These are phyloP conservation scores for Myopa testacea DNA, from an alignment of 2,888 invertebrate species.

Conservation along the genomic window DNA sequence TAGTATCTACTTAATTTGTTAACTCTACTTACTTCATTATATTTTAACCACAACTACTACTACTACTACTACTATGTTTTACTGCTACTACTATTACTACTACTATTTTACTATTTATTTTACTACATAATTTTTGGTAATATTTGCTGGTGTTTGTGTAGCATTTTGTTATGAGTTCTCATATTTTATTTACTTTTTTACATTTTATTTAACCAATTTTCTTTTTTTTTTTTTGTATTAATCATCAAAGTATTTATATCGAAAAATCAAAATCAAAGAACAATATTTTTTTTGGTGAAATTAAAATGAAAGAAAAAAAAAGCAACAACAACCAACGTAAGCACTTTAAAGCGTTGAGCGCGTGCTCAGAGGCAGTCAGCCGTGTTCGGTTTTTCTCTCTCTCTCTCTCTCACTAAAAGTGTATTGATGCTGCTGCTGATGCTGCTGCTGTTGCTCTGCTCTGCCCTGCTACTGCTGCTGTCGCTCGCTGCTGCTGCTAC, in stretches of 20 bases:
- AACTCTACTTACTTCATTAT: constrained; percentile 46
- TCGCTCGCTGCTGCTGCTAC: constrained; percentile 7
- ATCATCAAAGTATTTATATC: constrained; percentile 11
- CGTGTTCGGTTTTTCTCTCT: constrained; percentile 11
- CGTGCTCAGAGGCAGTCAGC: background rate
- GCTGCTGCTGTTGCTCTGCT: constrained; percentile 18
- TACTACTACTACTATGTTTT: constrained; percentile 41
- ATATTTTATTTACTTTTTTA: constrained; percentile 41
- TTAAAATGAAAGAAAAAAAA: constrained; percentile 21
- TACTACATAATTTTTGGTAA: constrained; percentile 37
- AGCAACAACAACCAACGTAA: constrained; percentile 23
- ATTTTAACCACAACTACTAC: constrained; percentile 41
- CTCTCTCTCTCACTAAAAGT: background rate
- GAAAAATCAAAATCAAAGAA: too few species aligned
- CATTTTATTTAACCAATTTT: constrained; percentile 28
- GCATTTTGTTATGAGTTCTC: constrained; percentile 58
- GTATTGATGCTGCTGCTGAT: background rate
- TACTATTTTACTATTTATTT: constrained; percentile 37
- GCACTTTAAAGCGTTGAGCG: constrained; percentile 2
- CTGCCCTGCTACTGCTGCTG: constrained; percentile 17
- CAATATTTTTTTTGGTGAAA: constrained; percentile 13
- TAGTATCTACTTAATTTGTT: constrained; percentile 32
- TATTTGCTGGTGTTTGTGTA: constrained; percentile 62
- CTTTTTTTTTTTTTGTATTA: background rate
- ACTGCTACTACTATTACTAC: constrained; percentile 40